Evolutionary conservation across 2,113 vertebrate species (phyloP), one percentile per base, ranked within the genome.

Genomic region (Tychaedon coryphoeus): DNA sequence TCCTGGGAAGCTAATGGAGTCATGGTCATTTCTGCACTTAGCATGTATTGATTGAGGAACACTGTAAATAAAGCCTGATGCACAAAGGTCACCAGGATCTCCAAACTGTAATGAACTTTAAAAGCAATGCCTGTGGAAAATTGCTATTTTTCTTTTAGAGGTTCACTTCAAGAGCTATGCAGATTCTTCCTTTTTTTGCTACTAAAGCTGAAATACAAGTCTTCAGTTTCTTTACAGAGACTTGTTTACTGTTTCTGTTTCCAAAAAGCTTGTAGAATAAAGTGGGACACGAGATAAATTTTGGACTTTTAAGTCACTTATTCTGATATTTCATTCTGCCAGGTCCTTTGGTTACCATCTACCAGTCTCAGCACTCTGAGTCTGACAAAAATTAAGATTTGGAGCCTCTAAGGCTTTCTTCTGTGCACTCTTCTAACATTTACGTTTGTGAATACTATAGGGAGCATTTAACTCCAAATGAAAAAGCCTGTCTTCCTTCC

Each of bases 401-500:
- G 33, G 90, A 95, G 38, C 24, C 78, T 91, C 64, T 65, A 34
- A 69, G 50, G 42, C 54, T 82, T 92, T 81, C 8, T 53, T 81
- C 45, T 54, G n/a, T 60, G 29, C 2, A 0, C 15, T 91, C 22
- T 40, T 91, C 43, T 70, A 80, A 70, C 90, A 79, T 82, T 90
- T 90, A 75, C 34, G 42, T 88, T 95, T 94, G 45, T 43, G 93
- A 64, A 70, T 96, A 72, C 87, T 85, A 19, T 24, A 82, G 91
- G 89, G 93, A 96, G 34, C 67, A 51, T 85, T 96, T 95, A 94
- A 86, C 34, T 91, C 71, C 38, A 58, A 85, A 70, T 76, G 74
- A 83, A 92, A 93, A 93, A 85, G 23, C 25, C 51, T 92, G 0
- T 47, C 81, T 94, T 60, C 78, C 82, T 96, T 71, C 88, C 86